phyloP scores from a whole-genome alignment of 1,140 invertebrate genomes.

The Diorhabda sublineata region DNA sequence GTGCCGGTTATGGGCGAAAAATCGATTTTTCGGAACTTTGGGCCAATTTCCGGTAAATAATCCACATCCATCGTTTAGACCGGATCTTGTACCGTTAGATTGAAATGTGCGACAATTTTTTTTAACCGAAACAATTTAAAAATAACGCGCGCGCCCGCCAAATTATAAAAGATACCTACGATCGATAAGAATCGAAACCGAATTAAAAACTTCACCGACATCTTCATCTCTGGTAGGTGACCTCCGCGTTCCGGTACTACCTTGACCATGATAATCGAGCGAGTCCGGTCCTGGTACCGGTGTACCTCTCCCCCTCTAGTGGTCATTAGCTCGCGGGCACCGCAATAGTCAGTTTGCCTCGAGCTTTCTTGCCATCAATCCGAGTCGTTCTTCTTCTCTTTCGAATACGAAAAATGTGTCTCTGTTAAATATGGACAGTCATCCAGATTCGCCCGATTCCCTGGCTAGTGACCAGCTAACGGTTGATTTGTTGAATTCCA shows the following conservation, averaged over 20 bases:
- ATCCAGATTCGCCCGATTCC: slow-evolving; percentile 46
- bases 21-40: too few species aligned
- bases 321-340: slow-evolving; percentile 41
- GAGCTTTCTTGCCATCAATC: slow-evolving; percentile 33
- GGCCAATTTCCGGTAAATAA: too few species aligned
- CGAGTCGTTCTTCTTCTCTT: slow-evolving; percentile 20
- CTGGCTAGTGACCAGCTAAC: slow-evolving; percentile 43
- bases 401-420: slow-evolving; percentile 30
- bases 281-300: not conserved
- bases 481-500: slow-evolving; percentile 40
- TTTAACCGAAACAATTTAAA: too few species aligned
- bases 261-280: not conserved
- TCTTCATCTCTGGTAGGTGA: not conserved
- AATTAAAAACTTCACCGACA: not conserved
- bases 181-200: not conserved
- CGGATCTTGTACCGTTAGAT: too few species aligned
- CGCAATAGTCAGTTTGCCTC: slow-evolving; percentile 41
- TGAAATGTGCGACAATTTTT: too few species aligned
- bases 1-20: too few species aligned
- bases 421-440: slow-evolving; percentile 35
- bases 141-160: too few species aligned
- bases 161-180: not conserved
- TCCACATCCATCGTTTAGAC: too few species aligned
- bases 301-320: slow-evolving; percentile 17
- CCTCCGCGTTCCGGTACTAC: not conserved